Percentiles rank a stretch among this genome's conserved stretches.
phyloP scores from a whole-genome alignment of 2,888 invertebrate genomes.

The Netelia inedita region DNA sequence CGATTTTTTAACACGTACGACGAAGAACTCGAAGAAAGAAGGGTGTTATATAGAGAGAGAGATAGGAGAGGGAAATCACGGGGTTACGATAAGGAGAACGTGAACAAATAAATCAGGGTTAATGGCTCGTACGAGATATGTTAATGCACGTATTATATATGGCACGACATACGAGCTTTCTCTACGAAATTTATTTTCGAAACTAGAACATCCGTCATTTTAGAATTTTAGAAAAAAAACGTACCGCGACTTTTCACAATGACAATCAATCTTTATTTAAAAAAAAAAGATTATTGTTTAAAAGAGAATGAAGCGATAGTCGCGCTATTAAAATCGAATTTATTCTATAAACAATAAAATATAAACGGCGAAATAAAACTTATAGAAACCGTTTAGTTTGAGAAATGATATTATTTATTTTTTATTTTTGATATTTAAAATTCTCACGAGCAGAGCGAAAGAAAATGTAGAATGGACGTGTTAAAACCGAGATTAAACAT shows the following conservation, averaged over 20 bases:
- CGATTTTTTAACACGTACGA: too few species aligned
- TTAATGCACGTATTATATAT: background rate
- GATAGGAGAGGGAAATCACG: background rate
- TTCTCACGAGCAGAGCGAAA: background rate
- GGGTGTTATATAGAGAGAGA: too few species aligned
- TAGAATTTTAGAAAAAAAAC: background rate
- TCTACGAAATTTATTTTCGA: background rate
- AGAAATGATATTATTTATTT: background rate
- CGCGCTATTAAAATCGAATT: too few species aligned
- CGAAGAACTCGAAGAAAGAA: too few species aligned
- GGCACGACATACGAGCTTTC: background rate
- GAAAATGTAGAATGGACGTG: background rate
- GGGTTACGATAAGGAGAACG: background rate
- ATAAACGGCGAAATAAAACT: too few species aligned
- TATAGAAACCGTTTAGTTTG: background rate
- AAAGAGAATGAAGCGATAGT: too few species aligned
- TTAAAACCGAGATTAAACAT: background rate
- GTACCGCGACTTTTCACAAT: background rate
- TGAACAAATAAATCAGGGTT: background rate
- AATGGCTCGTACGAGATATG: background rate
- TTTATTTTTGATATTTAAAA: background rate
- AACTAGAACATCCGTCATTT: background rate
- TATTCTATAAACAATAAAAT: too few species aligned
- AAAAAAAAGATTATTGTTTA: too few species aligned
- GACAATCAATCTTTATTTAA: too few species aligned